Base-by-base conservation (phyloP, 2,888 invertebrate species). In the Osedax frankpressi region DNA sequence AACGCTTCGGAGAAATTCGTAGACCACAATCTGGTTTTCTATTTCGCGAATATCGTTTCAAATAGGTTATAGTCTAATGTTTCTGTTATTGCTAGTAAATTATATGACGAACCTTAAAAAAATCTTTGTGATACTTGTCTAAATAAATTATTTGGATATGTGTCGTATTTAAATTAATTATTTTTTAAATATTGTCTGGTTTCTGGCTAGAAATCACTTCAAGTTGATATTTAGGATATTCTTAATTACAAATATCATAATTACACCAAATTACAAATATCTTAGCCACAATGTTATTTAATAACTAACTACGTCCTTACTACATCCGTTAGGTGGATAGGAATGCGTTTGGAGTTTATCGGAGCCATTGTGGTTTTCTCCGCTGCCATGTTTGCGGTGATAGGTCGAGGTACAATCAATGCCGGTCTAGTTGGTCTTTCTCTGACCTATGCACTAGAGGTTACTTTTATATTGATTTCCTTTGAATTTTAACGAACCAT, bases 11-110 rank as follows among this genome's bases (percentile, higher is more conserved):
- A 79, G 25, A 71, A 77, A n/a, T 79, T 79, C 44, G 81, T 84
- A n/a, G 83, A 84, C 74, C 81, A 80, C 75, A 84, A 83, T 74
- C 92, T 94, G 86, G 87, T 90, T 65, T 93, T 92, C 85, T 82
- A 81, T 76, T 84, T 82, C 76, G 78, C 80, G 30, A 80, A 79
- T 26, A 81, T 81, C 28, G 79, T 82, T 1, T 82, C 83, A 6
- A 84, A 84, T 77, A 81, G 84, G 84, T 82, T n/a, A n/a, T n/a
- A n/a, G n/a, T n/a, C n/a, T n/a, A n/a, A n/a, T n/a, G n/a, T 62
- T 67, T n/a, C n/a, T n/a, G n/a, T n/a, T n/a, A n/a, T n/a, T n/a
- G n/a, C n/a, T n/a, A n/a, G n/a, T n/a, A n/a, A 6, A 71, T n/a
- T 68, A 19, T 6, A 24, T 71, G 62, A 6, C 6, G 25, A 3